Evolutionary conservation across 2,888 invertebrate genomes (phyloP).

Genomic region (Apamea anceps): DNA sequence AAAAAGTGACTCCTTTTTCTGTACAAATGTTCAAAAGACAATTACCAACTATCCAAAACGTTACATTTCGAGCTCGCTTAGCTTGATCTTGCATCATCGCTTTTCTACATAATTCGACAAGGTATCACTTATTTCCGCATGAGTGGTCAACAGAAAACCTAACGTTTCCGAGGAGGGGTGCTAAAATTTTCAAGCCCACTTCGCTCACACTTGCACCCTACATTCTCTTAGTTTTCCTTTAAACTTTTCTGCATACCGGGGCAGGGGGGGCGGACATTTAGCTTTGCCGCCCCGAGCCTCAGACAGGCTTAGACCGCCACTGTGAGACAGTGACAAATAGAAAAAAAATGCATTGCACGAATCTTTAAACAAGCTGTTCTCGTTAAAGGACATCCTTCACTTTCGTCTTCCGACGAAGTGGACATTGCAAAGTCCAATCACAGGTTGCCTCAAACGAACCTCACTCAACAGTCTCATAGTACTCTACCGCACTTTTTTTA

Average conservation of each 20-base stretch:
- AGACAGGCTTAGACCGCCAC: background rate
- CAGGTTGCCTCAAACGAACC: background rate
- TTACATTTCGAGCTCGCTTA: background rate
- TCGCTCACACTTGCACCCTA: background rate
- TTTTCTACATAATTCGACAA: background rate
- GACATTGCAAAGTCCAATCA: background rate
- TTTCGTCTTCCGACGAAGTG: background rate
- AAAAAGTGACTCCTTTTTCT: background rate
- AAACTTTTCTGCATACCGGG: background rate
- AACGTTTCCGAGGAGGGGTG: background rate
- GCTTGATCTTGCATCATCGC: background rate
- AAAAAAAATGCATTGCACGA: background rate
- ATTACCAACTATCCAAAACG: background rate
- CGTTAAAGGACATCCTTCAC: background rate
- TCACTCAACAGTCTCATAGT: background rate
- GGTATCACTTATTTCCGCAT: background rate
- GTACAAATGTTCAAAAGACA: background rate
- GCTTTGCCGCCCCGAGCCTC: background rate
- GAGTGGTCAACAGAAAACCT: background rate
- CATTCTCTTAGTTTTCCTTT: background rate
- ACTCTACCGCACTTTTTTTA: background rate
- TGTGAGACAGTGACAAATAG: background rate
- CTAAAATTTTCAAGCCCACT: background rate
- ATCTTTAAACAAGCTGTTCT: background rate
- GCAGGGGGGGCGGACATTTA: background rate